A percentile compares a stretch with the other conserved stretches of the same genome.
Conservation (phyloP, 1,140 invertebrate species). For the Drosophila bocqueti region DNA sequence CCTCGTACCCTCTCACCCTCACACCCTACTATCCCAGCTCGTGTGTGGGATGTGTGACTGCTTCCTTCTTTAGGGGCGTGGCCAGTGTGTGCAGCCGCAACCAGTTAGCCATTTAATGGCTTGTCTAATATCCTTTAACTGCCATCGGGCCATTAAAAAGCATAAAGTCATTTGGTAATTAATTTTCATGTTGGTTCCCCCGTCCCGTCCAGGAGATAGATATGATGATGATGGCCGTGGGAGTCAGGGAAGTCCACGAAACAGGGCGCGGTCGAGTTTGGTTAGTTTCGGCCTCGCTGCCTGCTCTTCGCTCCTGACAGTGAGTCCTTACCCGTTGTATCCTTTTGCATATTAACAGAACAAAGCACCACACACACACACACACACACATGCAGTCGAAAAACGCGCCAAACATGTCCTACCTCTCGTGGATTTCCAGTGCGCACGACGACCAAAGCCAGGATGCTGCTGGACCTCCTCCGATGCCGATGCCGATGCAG, state of each 20-base stretch:
- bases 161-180: slow-evolving; percentile 84
- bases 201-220: slow-evolving; percentile 17
- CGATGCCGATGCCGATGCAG: slow-evolving; percentile 32
- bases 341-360: slow-evolving; percentile 45
- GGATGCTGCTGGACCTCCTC: slow-evolving; percentile 21
- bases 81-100: slow-evolving; percentile 14
- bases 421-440: slow-evolving; percentile 80
- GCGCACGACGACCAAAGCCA: slow-evolving; percentile 59
- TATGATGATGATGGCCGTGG: neutral
- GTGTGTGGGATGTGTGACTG: neutral
- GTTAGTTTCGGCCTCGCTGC: neutral
- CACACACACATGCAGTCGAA: slow-evolving; percentile 47
- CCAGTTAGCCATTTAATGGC: slow-evolving; percentile 69
- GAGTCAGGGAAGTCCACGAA: neutral
- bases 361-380: slow-evolving; percentile 22
- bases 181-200: slow-evolving; percentile 73
- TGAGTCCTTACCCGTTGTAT: slow-evolving; percentile 4
- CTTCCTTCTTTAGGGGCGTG: slow-evolving; percentile 31
- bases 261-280: slow-evolving; percentile 31
- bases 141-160: slow-evolving; percentile 79
- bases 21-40: neutral
- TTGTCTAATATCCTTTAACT: slow-evolving; percentile 83
- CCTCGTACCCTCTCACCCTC: neutral
- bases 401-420: slow-evolving; percentile 84
- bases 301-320: neutral